Conservation (phyloP, 1,140 invertebrate genomes). For the Aradophagus sp. region DNA sequence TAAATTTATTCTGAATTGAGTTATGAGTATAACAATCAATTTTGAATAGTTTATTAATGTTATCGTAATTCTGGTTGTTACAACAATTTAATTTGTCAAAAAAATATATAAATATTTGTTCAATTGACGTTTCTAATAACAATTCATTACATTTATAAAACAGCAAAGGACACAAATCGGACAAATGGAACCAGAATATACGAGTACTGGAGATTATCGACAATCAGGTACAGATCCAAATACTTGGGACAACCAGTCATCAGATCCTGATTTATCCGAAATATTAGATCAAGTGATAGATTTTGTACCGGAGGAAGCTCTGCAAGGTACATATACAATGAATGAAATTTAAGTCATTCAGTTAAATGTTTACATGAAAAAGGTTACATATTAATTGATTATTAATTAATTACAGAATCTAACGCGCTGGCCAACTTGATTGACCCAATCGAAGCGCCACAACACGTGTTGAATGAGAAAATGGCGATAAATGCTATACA, state of each 20-base stretch:
- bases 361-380: no score
- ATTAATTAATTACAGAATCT: slow-evolving; percentile 38
- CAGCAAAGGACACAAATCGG: slow-evolving; percentile 70
- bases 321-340: slow-evolving; percentile 66
- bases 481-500: slow-evolving; percentile 93
- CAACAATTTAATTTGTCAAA: no score
- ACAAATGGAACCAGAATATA: slow-evolving; percentile 70
- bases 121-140: not conserved
- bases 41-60: no score
- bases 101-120: slow-evolving; percentile 5
- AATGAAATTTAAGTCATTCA: no score
- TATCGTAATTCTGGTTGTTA: no score
- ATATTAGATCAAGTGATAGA: slow-evolving; percentile 90
- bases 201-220: slow-evolving; percentile 65
- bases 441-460: slow-evolving; percentile 71
- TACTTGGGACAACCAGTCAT: slow-evolving; percentile 73
- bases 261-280: slow-evolving; percentile 85
- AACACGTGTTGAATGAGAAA: slow-evolving; percentile 80
- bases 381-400: no score
- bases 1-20: no score
- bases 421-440: slow-evolving; percentile 74
- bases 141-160: slow-evolving; percentile 16
- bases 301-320: slow-evolving; percentile 79
- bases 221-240: slow-evolving; percentile 64
- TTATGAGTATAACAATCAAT: no score